These are phyloP conservation scores for Cherax quadricarinatus DNA, from an alignment of 1,140 invertebrate species.

Conservation along the genomic window DNA sequence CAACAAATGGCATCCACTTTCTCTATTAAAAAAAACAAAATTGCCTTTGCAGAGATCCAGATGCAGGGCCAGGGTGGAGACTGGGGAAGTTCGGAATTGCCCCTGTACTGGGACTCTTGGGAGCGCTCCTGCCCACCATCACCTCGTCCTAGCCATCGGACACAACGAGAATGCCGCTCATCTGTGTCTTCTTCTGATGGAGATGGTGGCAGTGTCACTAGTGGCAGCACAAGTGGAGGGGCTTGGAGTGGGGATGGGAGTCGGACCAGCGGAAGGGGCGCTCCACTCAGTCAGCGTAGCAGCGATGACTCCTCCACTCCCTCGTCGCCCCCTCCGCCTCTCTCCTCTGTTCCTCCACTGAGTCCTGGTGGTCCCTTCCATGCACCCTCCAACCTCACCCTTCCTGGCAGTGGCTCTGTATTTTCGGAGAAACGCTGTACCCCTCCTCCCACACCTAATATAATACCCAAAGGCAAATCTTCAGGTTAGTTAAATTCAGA, in stretches of 20 bases:
- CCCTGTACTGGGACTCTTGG: constrained; percentile 96
- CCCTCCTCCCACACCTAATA: constrained; percentile 82
- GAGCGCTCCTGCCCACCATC: constrained; percentile 78
- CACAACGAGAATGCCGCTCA: constrained; percentile 70
- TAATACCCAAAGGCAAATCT: constrained; percentile 77
- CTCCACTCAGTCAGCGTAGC: constrained; percentile 65
- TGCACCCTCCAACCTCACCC: constrained; percentile 68
- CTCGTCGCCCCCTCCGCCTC: constrained; percentile 74
- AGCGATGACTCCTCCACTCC: constrained; percentile 75
- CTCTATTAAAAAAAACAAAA: too few species aligned
- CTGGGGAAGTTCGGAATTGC: constrained; percentile 79
- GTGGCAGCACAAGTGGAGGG: constrained; percentile 53
- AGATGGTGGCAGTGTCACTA: constrained; percentile 59
- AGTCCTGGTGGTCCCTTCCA: constrained; percentile 74
- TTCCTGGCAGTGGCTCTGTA: constrained; percentile 38
- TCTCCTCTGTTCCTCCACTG: constrained; percentile 75
- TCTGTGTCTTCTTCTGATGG: constrained; percentile 74
- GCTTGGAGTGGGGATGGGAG: constrained; percentile 57
- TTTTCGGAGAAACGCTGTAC: constrained; percentile 76
- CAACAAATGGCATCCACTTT: too few species aligned
- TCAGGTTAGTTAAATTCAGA: constrained; percentile 61
- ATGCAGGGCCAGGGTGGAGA: constrained; percentile 78
- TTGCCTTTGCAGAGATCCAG: constrained; percentile 80
- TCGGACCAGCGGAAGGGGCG: constrained; percentile 47
- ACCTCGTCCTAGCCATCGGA: constrained; percentile 69